phyloP scores from a whole-genome alignment of 2,888 invertebrate species.

The Oxyteleia sp. region DNA sequence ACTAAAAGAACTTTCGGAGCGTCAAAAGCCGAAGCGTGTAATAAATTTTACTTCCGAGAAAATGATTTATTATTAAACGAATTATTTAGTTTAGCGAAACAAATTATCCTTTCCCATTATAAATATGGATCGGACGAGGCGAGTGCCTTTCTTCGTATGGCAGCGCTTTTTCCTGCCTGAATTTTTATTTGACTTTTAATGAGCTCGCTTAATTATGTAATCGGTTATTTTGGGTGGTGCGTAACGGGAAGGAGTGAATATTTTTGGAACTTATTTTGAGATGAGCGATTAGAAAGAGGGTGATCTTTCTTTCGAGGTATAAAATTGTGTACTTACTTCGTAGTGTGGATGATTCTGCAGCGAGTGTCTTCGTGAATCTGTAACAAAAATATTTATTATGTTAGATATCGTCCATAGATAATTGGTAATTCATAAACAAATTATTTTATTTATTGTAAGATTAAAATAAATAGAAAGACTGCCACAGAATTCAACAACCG shows the following conservation, averaged over 20 bases:
- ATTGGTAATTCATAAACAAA: no score
- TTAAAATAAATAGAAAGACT: no score
- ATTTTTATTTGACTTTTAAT: slow-evolving; percentile 33
- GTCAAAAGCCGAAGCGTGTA: slow-evolving; percentile 61
- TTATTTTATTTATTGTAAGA: no score
- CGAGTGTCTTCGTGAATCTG: no score
- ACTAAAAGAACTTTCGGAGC: slow-evolving; percentile 72
- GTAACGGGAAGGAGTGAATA: slow-evolving; percentile 12
- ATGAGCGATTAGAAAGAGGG: no score
- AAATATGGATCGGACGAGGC: slow-evolving; percentile 1
- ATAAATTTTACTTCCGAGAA: slow-evolving; percentile 64
- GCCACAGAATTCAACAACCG: no score
- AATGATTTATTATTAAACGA: slow-evolving; percentile 65
- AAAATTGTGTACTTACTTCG: no score
- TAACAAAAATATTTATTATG: no score
- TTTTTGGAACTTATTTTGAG: slow-evolving; percentile 15
- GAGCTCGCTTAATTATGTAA: slow-evolving; percentile 37
- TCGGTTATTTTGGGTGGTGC: slow-evolving; percentile 10
- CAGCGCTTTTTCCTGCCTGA: neutral
- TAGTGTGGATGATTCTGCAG: no score
- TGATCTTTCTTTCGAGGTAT: no score
- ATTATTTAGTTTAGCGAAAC: slow-evolving; percentile 53
- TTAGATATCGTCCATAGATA: no score
- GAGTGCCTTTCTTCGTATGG: neutral
- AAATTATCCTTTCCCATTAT: slow-evolving; percentile 34